Evolutionary conservation across 2,888 invertebrate species (phyloP), one percentile per base, ranked within the genome.

Genomic region (Meganola albula): DNA sequence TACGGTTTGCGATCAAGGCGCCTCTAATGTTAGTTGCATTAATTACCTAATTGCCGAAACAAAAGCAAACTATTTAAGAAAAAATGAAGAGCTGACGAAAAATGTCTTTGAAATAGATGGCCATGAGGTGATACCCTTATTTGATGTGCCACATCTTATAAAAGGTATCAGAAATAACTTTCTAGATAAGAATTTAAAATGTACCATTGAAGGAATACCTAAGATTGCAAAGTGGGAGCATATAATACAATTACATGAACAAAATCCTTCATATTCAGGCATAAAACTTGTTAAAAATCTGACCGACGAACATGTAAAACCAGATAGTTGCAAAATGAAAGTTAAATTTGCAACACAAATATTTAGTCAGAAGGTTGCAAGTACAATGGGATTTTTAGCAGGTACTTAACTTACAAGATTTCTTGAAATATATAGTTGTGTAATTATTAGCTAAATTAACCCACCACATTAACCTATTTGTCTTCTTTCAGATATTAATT

Each of bases 1-100:
- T 1, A 34, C 38, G 2, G 16, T 38, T 10, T 34, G 34, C 27
- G 38, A 38, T 16, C 40, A 40, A 36, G 40, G 36, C 16, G 25
- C 36, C 6, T 29, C 36, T 18, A 40, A 40, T 36, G 30, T 40
- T 1, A 21, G 31, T 16, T 26, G 34, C n/a, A 31, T 37, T n/a
- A 39, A 34, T 4, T 6, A 3, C 1, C 24, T 26, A 16, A 2
- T 32, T 1, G 30, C 26, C 4, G 33, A 40, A 10, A 36, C 29
- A 10, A 8, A 8, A 12, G 28, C 9, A 22, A 28, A 12, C 4
- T 6, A 6, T 35, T 16, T 28, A 7, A 28, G 23, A 6, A 27
- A 8, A 29, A 27, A 7, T 21, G 24, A 2, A 4, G 18, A 24
- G 27, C 16, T 10, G 24, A 18, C 6, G 20, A 12, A 24, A 16